Percentiles rank a stretch among this genome's conserved stretches.
Conservation (phyloP, 2,113 vertebrate species). For the Pelecanus crispus region DNA sequence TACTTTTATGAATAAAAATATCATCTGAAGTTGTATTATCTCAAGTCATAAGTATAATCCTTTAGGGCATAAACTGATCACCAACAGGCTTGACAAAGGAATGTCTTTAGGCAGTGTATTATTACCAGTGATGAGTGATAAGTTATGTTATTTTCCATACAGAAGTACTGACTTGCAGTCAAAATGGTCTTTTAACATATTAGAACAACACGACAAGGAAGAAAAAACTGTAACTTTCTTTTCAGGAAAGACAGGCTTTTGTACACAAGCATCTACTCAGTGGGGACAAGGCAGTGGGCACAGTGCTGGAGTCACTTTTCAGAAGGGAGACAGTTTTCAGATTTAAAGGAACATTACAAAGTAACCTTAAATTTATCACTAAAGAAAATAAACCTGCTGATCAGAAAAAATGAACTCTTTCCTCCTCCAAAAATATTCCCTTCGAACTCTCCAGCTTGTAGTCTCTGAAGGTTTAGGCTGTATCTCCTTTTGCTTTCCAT, state of each 20-base stretch:
- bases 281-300: background rate
- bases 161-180: slow-evolving; percentile 34
- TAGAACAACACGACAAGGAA: background rate
- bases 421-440: background rate
- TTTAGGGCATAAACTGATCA: slow-evolving; percentile 50
- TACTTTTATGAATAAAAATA: slow-evolving; percentile 33
- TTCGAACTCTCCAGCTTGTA: background rate
- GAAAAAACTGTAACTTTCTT: background rate
- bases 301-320: background rate
- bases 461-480: background rate
- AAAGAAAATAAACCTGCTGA: background rate
- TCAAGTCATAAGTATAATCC: slow-evolving; percentile 11
- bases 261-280: background rate
- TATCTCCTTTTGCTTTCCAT: background rate
- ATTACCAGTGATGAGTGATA: slow-evolving; percentile 49
- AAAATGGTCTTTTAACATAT: slow-evolving; percentile 29
- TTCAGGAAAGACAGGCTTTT: background rate
- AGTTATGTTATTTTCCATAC: slow-evolving; percentile 35
- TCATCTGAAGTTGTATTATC: slow-evolving; percentile 7
- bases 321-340: background rate
- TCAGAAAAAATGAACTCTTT: background rate
- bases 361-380: background rate
- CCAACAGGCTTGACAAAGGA: slow-evolving; percentile 44
- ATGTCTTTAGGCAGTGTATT: slow-evolving; percentile 42
- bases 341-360: background rate